These are phyloP conservation scores for Crossocerus cetratus DNA, from an alignment of 2,888 invertebrate species.

Conservation along the genomic window DNA sequence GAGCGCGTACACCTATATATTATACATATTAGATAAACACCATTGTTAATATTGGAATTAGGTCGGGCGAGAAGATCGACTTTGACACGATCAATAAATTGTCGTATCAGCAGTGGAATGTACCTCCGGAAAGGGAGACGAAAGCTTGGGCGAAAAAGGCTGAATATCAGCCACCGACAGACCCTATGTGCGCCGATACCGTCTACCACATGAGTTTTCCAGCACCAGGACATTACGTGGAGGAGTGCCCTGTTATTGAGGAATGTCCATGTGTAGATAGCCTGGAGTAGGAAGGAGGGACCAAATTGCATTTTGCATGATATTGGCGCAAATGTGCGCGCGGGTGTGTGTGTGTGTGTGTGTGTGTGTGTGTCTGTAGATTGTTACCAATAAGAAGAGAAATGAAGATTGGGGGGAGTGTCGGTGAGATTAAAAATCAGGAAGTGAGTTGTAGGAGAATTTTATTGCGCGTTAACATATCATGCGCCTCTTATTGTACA, in stretches of 20 bases:
- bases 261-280: too few relatives aligned
- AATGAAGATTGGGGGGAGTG: background rate
- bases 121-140: constrained; percentile 59
- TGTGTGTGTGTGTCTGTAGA: too few relatives aligned
- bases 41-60: constrained; percentile 25
- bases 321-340: too few relatives aligned
- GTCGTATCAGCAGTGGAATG: constrained; percentile 70
- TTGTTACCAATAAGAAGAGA: background rate
- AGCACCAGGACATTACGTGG: constrained; percentile 70
- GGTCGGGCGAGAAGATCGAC: constrained; percentile 68
- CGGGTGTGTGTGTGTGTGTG: too few relatives aligned
- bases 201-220: constrained; percentile 72
- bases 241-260: constrained; percentile 31
- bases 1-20: too few relatives aligned
- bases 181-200: constrained; percentile 66
- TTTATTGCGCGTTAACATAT: constrained; percentile 58
- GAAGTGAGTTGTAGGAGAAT: constrained; percentile 37
- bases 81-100: constrained; percentile 71
- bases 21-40: background rate
- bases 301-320: too few relatives aligned
- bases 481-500: constrained; percentile 42
- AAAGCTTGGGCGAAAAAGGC: constrained; percentile 67
- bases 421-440: background rate
- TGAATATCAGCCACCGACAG: constrained; percentile 64
- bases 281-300: too few relatives aligned